Conservation (phyloP, 2,113 vertebrate genomes). For the Puffinus mauretanicus region DNA sequence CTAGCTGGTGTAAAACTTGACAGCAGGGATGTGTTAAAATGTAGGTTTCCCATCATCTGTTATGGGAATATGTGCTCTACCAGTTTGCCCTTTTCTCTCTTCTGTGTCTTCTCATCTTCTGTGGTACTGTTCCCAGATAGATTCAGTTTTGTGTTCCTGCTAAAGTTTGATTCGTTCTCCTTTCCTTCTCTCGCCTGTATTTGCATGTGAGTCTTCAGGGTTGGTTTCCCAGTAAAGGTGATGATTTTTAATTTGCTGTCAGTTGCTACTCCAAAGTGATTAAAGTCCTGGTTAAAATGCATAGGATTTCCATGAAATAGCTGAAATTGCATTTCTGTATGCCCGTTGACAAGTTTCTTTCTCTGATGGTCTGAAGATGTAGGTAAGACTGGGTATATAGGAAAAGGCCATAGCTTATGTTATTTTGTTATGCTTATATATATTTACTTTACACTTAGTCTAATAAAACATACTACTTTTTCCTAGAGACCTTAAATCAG, state of each 20-base stretch:
- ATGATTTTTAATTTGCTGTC: not conserved
- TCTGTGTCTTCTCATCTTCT: not conserved
- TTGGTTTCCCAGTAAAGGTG: not conserved
- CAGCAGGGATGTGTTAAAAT: not conserved
- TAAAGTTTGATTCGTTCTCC: not conserved
- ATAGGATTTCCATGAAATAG: not conserved
- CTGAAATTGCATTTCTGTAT: not conserved
- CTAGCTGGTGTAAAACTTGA: not conserved
- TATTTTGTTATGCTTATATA: not conserved
- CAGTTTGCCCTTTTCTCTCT: not conserved
- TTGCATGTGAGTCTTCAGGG: not conserved
- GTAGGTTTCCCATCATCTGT: not conserved
- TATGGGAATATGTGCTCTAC: not conserved
- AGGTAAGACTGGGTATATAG: not conserved
- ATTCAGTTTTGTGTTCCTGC: not conserved
- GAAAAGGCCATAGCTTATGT: not conserved
- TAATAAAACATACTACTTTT: not conserved
- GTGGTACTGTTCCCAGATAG: not conserved
- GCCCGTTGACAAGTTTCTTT: not conserved
- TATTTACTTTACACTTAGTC: not conserved
- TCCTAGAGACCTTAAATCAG: not conserved
- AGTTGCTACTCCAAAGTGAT: not conserved
- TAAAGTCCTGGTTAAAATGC: conserved; percentile 27
- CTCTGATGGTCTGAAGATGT: not conserved
- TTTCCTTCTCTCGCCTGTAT: not conserved